Conservation (phyloP, 2,113 vertebrate species). For the Tinamus guttatus region DNA sequence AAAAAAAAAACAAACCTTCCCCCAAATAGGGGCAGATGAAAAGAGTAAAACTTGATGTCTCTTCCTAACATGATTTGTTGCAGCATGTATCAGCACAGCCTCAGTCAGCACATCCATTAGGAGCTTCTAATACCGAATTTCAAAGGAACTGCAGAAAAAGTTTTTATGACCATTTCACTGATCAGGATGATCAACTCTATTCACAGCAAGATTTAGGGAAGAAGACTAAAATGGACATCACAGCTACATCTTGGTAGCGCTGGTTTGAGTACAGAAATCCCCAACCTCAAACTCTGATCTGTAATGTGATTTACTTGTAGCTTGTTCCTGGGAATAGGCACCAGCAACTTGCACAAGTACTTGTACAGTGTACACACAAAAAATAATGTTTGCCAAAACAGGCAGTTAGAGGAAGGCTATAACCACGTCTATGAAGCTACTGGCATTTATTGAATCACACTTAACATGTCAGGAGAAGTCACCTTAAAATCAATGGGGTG, state of each 20-base stretch:
- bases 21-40: not conserved
- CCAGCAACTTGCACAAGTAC: not conserved
- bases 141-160: not conserved
- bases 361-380: not conserved
- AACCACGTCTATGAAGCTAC: not conserved
- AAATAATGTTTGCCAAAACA: not conserved
- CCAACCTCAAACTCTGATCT: not conserved
- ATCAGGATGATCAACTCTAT: not conserved
- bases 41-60: not conserved
- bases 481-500: not conserved
- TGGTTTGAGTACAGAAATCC: not conserved
- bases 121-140: not conserved
- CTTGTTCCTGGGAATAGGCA: not conserved
- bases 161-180: not conserved
- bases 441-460: not conserved
- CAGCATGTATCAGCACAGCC: not conserved
- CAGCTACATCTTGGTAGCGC: not conserved
- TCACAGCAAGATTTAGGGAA: not conserved
- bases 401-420: not conserved
- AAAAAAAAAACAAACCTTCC: not conserved
- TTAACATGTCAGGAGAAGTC: not conserved
- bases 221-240: not conserved
- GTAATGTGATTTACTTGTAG: accelerated
- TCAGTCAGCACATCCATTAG: not conserved
- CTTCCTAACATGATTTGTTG: accelerated